A percentile compares a stretch with the other conserved stretches of the same genome.
These are phyloP conservation scores for Ephialtes manifestator DNA, from an alignment of 2,888 invertebrate species.

Conservation along the genomic window DNA sequence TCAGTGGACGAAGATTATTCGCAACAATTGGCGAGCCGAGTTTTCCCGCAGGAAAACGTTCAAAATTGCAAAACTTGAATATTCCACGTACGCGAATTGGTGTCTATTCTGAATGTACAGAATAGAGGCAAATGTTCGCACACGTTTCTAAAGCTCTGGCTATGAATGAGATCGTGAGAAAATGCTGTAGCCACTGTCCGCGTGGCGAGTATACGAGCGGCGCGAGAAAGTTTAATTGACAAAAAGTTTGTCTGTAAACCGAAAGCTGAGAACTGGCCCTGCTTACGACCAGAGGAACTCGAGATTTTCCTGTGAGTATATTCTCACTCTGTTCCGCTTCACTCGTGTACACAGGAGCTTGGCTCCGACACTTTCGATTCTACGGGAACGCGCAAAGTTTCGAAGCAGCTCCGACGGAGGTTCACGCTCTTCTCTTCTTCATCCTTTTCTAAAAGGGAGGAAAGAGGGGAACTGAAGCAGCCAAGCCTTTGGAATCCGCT, in stretches of 20 bases:
- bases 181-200: slow-evolving; percentile 16
- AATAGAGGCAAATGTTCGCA: neutral
- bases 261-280: slow-evolving; percentile 32
- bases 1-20: neutral
- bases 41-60: slow-evolving; percentile 7
- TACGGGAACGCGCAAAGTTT: slow-evolving; percentile 4
- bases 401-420: neutral
- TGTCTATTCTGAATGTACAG: neutral
- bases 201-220: neutral
- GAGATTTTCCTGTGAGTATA: slow-evolving; percentile 19
- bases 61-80: neutral
- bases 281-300: slow-evolving; percentile 11
- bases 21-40: neutral
- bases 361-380: slow-evolving; percentile 19
- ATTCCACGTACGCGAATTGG: neutral
- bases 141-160: neutral
- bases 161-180: slow-evolving; percentile 23
- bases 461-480: slow-evolving; percentile 4
- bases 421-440: slow-evolving; percentile 19
- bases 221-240: slow-evolving; percentile 62
- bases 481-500: slow-evolving; percentile 48
- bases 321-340: neutral
- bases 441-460: slow-evolving; percentile 7
- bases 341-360: neutral
- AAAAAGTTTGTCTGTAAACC: slow-evolving; percentile 53